phyloP scores from a whole-genome alignment of 2,797 vertebrate species.

The Urocyon cinereoargenteus region DNA sequence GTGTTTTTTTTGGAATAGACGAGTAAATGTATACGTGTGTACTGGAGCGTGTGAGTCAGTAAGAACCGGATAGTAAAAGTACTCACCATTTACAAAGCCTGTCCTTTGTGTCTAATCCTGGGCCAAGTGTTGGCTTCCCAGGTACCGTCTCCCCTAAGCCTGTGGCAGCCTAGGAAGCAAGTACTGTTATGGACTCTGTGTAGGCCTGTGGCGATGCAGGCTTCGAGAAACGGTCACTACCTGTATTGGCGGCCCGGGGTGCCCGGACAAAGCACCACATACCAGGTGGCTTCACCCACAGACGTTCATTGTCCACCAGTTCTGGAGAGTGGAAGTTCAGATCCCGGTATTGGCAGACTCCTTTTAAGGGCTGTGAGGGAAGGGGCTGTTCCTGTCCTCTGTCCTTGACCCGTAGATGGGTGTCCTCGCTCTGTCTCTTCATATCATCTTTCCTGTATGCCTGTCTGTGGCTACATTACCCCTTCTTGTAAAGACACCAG shows the following conservation, averaged over 20 bases:
- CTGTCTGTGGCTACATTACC: not conserved
- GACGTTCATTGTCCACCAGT: not conserved
- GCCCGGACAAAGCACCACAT: not conserved
- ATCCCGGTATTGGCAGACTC: not conserved
- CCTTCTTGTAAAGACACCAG: slow-evolving; percentile 5
- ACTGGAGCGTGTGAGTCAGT: not conserved
- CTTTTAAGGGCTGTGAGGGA: not conserved
- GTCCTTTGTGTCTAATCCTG: not conserved
- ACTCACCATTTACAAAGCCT: not conserved
- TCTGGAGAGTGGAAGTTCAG: not conserved
- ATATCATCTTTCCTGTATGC: not conserved
- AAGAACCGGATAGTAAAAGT: not conserved
- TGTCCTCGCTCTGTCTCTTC: not conserved
- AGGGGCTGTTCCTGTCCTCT: not conserved
- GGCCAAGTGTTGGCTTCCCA: not conserved
- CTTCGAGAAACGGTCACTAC: not conserved
- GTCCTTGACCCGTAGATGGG: not conserved
- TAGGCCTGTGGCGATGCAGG: not conserved
- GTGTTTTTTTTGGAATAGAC: not conserved
- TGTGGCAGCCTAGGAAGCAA: not conserved
- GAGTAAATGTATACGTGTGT: not conserved
- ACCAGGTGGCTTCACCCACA: not conserved
- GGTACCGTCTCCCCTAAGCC: not conserved
- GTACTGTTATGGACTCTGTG: not conserved
- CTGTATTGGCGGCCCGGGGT: not conserved